phyloP scores from a whole-genome alignment of 2,888 invertebrate genomes.

The Ariolimax columbianus region DNA sequence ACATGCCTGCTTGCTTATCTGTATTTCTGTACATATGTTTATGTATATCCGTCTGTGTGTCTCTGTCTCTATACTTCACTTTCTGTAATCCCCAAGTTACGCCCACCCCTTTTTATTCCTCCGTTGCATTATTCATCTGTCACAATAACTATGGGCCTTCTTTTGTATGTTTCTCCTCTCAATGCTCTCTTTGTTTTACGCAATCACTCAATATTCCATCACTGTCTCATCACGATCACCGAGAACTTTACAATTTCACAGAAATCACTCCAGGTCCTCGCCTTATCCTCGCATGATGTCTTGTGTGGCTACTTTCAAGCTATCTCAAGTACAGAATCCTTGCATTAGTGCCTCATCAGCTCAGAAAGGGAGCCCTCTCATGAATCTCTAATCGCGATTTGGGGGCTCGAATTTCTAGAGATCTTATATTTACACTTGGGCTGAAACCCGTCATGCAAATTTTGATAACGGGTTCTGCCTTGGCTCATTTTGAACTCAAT shows the following conservation, averaged over 20 bases:
- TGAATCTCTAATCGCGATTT: neutral
- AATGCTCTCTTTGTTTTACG: neutral
- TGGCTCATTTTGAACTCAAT: neutral
- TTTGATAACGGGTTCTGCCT: neutral
- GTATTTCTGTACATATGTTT: neutral
- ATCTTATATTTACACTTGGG: constrained; percentile 11
- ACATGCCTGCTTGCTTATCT: too few species aligned
- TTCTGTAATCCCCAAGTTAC: neutral
- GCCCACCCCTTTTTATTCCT: neutral
- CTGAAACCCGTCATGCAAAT: neutral
- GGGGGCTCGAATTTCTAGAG: neutral
- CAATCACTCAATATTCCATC: neutral
- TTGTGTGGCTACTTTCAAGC: constrained; percentile 16
- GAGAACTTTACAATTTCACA: neutral
- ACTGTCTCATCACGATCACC: neutral
- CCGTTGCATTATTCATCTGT: neutral
- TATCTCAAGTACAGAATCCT: constrained; percentile 13
- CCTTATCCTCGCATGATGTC: neutral
- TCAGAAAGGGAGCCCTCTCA: neutral
- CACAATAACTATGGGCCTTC: neutral
- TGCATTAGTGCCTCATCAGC: constrained; percentile 8
- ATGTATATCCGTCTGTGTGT: neutral
- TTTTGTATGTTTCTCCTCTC: neutral
- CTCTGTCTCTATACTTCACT: neutral
- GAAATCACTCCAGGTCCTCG: neutral